phyloP scores from a whole-genome alignment of 2,113 vertebrate species.

The Oryzias javanicus region DNA sequence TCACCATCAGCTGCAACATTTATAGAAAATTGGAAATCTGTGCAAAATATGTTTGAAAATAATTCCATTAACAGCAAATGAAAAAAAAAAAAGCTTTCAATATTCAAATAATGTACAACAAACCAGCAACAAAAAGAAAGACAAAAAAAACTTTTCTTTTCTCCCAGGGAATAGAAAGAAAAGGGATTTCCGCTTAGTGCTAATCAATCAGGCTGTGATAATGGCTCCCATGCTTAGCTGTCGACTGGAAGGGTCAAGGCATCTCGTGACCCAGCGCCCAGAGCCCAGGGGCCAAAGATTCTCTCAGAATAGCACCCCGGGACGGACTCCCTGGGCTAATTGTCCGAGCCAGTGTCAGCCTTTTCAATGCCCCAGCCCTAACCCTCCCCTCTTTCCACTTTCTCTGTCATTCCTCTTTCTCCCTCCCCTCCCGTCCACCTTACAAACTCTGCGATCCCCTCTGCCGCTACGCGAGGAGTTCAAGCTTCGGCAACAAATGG shows the following conservation, averaged over 20 bases:
- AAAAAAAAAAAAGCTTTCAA: conserved; percentile 46
- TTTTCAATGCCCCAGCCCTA: conserved; percentile 69
- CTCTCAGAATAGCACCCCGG: conserved; percentile 76
- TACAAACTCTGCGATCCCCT: conserved; percentile 43
- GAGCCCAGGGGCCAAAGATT: conserved; percentile 68
- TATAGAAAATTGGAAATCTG: neutral
- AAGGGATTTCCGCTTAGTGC: conserved; percentile 80
- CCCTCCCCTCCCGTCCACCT: conserved; percentile 27
- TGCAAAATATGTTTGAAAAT: neutral
- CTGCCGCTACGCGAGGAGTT: conserved; percentile 33
- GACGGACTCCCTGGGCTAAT: conserved; percentile 77
- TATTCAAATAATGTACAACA: neutral
- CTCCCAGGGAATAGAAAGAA: conserved; percentile 59
- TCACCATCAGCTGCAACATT: conserved; percentile 25
- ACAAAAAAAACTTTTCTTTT: conserved; percentile 58
- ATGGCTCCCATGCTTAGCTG: conserved; percentile 80
- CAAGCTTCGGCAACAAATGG: neutral
- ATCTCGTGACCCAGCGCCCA: conserved; percentile 78
- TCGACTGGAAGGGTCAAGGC: conserved; percentile 80
- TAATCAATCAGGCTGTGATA: conserved; percentile 84
- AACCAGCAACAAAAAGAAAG: conserved; percentile 59
- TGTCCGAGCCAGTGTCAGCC: conserved; percentile 78
- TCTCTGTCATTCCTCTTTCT: conserved; percentile 52
- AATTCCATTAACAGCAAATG: conserved; percentile 55
- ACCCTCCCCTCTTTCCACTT: conserved; percentile 44